These are phyloP conservation scores for Macrosteles quadrilineatus DNA, from an alignment of 1,140 invertebrate genomes.

Conservation along the genomic window DNA sequence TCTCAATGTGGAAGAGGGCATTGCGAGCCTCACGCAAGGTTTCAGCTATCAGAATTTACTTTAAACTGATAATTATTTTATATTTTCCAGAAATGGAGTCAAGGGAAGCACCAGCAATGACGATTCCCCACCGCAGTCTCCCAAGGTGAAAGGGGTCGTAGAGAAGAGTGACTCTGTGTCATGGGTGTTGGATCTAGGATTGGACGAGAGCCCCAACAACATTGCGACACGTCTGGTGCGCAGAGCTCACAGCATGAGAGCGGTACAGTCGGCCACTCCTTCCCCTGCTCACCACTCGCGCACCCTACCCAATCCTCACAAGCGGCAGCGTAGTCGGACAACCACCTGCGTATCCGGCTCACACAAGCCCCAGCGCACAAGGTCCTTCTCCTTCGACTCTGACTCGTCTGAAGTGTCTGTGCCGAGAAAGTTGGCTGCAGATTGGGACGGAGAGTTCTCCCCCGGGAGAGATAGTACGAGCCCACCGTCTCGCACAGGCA, in stretches of 20 bases:
- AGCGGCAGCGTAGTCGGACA: slow-evolving; percentile 27
- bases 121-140: slow-evolving; percentile 36
- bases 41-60: too few relatives aligned
- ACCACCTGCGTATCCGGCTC: slow-evolving; percentile 18
- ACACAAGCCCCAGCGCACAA: slow-evolving; percentile 10
- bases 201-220: slow-evolving; percentile 68
- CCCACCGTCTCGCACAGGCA: too few relatives aligned
- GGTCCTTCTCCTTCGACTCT: slow-evolving; percentile 33
- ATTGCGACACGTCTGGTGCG: slow-evolving; percentile 43
- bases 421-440: slow-evolving; percentile 1
- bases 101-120: not conserved
- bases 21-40: too few relatives aligned
- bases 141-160: slow-evolving; percentile 72
- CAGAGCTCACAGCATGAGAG: slow-evolving; percentile 41
- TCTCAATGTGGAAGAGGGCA: too few relatives aligned
- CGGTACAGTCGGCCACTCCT: slow-evolving; percentile 26
- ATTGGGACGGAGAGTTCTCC: not conserved
- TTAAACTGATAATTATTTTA: too few relatives aligned
- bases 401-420: slow-evolving; percentile 19
- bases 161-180: slow-evolving; percentile 82
- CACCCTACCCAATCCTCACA: slow-evolving; percentile 30
- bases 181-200: slow-evolving; percentile 68
- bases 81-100: slow-evolving; percentile 23
- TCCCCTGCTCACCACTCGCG: slow-evolving; percentile 25
- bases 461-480: not conserved